Evolutionary conservation across 2,888 invertebrate species (phyloP), one percentile per base, ranked within the genome.

Genomic region (Drosophila mayaguana): DNA sequence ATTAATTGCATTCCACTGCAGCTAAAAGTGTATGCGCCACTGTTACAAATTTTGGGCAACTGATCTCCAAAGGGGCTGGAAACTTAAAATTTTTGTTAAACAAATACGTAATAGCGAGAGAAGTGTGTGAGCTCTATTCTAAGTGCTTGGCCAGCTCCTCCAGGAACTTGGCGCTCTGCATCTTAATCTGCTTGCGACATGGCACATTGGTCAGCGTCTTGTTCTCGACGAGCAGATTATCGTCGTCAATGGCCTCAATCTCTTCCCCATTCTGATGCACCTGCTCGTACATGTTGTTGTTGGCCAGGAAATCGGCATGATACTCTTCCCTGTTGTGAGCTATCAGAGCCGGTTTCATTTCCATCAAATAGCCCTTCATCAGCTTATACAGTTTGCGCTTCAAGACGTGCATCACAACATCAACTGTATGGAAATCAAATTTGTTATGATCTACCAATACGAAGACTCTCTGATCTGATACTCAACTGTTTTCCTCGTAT

Each of bases 141-240:
- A 92, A 91, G 60, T 85, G 89, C 59, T 92, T 92, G 14, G 89
- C 86, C n/a, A 88, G 74, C 53, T 92, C 91, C 56, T 93, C 93
- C 22, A 93, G 83, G 25, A 91, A 74, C 75, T 92, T 92, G 38
- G 84, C 86, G 78, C 93, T 93, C 36, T 87, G 83, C 7, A 85
- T 77, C 83, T 93, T 92, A 16, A 93, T 90, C 71, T 90, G 90
- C 28, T 91, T 90, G 28, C 92, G 91, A 75, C 86, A 92, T 2
- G 90, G 91, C 9, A 91, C 86, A 75, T 79, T 79, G 54, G 86
- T 89, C 56, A 79, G 51, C 0, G 65, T 80, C 60, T 90, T 91
- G 28, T 72, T 74, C 55, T 90, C 89, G 25, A 71, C 80, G 18
- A 88, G 34, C 1, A 87, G n/a, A 51, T 85, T 88, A 14, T 89